Evolutionary conservation across 2,113 vertebrate species (phyloP).

Genomic region (Ginglymostoma cirratum): DNA sequence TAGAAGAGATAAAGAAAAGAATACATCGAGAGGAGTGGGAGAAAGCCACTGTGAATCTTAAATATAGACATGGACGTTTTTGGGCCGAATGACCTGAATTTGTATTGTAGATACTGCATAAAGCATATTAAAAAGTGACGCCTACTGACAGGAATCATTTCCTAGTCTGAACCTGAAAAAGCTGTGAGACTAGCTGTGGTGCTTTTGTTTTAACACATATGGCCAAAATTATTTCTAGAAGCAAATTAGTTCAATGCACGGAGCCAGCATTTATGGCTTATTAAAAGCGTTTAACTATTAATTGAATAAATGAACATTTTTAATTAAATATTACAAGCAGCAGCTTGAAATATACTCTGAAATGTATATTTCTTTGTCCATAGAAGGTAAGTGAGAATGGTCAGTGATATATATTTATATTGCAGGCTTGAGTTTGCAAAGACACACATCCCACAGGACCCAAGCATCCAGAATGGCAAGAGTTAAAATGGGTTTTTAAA

Average conservation of each 20-base stretch:
- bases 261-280: not conserved
- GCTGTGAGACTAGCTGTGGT: not conserved
- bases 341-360: not conserved
- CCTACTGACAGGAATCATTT: not conserved
- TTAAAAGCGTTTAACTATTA: not conserved
- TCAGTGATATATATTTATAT: not conserved
- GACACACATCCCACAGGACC: not conserved
- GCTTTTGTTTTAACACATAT: not conserved
- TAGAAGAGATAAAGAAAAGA: too few relatives aligned
- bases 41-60: too few relatives aligned
- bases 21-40: too few relatives aligned
- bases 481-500: not conserved
- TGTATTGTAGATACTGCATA: too few relatives aligned
- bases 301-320: not conserved
- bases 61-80: too few relatives aligned
- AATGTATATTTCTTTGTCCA: not conserved
- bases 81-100: too few relatives aligned
- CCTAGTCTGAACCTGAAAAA: not conserved
- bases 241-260: not conserved
- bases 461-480: not conserved
- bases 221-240: not conserved
- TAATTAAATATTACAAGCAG: not conserved
- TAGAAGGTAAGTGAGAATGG: not conserved
- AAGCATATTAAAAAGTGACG: not conserved
- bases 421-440: not conserved